Evolutionary conservation across 2,113 vertebrate genomes (phyloP).

Genomic region (Lophius piscatorius): DNA sequence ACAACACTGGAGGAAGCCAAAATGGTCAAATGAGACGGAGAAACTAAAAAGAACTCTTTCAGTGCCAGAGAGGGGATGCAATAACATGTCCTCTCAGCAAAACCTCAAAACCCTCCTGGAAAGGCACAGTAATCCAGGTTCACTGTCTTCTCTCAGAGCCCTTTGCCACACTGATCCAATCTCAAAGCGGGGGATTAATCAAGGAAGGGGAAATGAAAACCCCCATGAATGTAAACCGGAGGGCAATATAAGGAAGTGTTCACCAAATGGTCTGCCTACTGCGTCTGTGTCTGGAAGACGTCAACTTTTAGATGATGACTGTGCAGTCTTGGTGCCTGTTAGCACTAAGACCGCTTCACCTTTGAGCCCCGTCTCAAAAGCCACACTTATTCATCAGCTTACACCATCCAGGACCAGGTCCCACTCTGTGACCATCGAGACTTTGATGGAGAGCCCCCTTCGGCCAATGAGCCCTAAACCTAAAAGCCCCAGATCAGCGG

Average conservation of each 20-base stretch:
- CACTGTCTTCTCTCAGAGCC: conserved; percentile 37
- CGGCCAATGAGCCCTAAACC: conserved; percentile 89
- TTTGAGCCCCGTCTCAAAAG: conserved; percentile 49
- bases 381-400: conserved; percentile 22
- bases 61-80: conserved; percentile 41
- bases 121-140: conserved; percentile 25
- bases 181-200: conserved; percentile 41
- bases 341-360: conserved; percentile 65
- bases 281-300: conserved; percentile 47
- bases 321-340: conserved; percentile 43
- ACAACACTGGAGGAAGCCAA: conserved; percentile 80
- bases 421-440: conserved; percentile 58
- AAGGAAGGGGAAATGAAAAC: conserved; percentile 44
- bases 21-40: conserved; percentile 74
- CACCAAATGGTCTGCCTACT: conserved; percentile 61
- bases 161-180: conserved; percentile 60
- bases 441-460: conserved; percentile 72
- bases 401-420: conserved; percentile 42
- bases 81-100: not conserved
- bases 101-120: conserved; percentile 30
- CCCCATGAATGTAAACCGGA: conserved; percentile 55
- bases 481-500: conserved; percentile 71
- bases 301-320: conserved; percentile 44
- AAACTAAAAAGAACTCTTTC: conserved; percentile 64
- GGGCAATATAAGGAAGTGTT: conserved; percentile 67